Evolutionary conservation across 2,888 invertebrate species (phyloP).

Genomic region (Erebia palarica): DNA sequence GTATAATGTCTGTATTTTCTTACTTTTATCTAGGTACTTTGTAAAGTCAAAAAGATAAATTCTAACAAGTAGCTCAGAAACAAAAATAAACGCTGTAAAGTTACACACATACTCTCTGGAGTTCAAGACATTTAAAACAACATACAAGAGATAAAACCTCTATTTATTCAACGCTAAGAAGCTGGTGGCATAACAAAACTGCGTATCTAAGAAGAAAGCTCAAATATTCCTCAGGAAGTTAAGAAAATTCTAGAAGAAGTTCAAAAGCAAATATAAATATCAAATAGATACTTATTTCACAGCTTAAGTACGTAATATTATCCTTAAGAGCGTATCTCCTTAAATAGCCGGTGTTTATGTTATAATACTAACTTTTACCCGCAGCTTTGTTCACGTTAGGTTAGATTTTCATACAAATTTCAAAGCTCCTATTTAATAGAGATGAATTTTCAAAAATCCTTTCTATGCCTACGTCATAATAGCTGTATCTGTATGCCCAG

Average conservation of each 20-base stretch:
- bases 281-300: too few relatives aligned
- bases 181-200: slow-evolving; percentile 4
- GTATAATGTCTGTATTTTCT: slow-evolving; percentile 6
- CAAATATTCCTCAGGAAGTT: neutral
- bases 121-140: slow-evolving; percentile 12
- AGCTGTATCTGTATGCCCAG: too few relatives aligned
- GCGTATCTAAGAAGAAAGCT: neutral
- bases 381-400: too few relatives aligned
- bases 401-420: too few relatives aligned
- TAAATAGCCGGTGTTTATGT: too few relatives aligned
- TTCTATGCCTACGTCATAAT: too few relatives aligned
- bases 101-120: neutral
- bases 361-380: too few relatives aligned
- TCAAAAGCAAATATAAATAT: too few relatives aligned
- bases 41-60: slow-evolving; percentile 10
- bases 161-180: slow-evolving; percentile 17
- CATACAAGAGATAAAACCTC: slow-evolving; percentile 19
- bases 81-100: slow-evolving; percentile 12
- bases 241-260: neutral
- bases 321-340: too few relatives aligned
- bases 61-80: slow-evolving; percentile 6
- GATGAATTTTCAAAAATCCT: too few relatives aligned
- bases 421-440: too few relatives aligned
- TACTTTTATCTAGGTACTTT: slow-evolving; percentile 10
- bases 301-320: too few relatives aligned